These are phyloP conservation scores for Blastobasis adustella DNA, from an alignment of 2,888 invertebrate species.

Conservation along the genomic window DNA sequence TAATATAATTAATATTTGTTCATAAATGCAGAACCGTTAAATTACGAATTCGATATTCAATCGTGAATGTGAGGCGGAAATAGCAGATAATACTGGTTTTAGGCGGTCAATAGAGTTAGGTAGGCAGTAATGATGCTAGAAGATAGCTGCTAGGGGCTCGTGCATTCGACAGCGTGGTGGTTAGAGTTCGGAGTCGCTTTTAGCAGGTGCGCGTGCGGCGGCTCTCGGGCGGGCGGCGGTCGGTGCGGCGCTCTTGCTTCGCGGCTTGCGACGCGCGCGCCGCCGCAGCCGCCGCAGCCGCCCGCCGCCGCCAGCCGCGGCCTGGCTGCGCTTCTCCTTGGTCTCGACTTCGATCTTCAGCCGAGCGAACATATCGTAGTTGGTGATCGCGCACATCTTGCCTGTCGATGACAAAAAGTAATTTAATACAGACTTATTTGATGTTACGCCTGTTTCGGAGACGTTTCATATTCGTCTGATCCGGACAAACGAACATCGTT, in stretches of 20 bases:
- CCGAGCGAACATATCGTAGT: slow-evolving; percentile 68
- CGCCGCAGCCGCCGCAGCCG: slow-evolving; percentile 45
- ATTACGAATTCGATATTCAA: no score
- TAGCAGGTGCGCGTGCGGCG: slow-evolving; percentile 39
- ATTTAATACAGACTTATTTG: neutral
- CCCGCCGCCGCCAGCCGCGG: slow-evolving; percentile 28
- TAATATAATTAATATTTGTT: no score
- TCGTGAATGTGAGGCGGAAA: no score
- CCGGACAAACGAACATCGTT: no score
- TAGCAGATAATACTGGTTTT: no score
- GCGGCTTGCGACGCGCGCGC: slow-evolving; percentile 45
- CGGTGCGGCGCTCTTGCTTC: slow-evolving; percentile 63
- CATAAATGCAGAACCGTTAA: no score
- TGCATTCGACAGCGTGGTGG: no score
- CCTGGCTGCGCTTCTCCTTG: slow-evolving; percentile 42
- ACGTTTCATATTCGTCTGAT: no score
- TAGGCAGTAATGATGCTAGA: no score
- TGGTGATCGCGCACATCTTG: slow-evolving; percentile 65
- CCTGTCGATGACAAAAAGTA: slow-evolving; percentile 29
- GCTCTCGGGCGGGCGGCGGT: slow-evolving; percentile 27
- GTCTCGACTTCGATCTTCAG: slow-evolving; percentile 59
- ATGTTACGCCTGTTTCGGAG: neutral
- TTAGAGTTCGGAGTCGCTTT: slow-evolving; percentile 63
- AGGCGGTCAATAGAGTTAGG: no score
- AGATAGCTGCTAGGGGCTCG: no score